Percentiles rank a stretch among this genome's conserved stretches.
phyloP scores from a whole-genome alignment of 2,888 invertebrate genomes.

The Amphipyra berbera region DNA sequence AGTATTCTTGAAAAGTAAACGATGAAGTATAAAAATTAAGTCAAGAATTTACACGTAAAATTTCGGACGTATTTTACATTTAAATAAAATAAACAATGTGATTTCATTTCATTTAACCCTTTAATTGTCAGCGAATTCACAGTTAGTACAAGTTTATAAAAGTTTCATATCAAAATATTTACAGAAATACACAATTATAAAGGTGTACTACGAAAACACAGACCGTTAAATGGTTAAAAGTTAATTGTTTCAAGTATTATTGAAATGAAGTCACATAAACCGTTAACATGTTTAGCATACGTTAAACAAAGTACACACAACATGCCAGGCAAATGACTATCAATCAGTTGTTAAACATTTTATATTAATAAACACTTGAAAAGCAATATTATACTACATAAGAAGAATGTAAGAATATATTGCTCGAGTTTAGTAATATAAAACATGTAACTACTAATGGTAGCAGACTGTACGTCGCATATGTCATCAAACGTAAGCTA shows the following conservation, averaged over 20 bases:
- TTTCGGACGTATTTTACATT: slow-evolving; percentile 73
- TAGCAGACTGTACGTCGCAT: slow-evolving; percentile 4
- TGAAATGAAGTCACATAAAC: slow-evolving; percentile 67
- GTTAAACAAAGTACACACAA: slow-evolving; percentile 33
- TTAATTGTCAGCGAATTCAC: slow-evolving; percentile 8
- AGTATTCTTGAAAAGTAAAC: slow-evolving; percentile 65
- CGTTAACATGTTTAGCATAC: slow-evolving; percentile 38
- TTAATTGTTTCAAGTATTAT: slow-evolving; percentile 27
- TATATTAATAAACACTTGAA: slow-evolving; percentile 21
- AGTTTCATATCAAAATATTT: slow-evolving; percentile 20
- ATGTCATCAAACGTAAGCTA: slow-evolving; percentile 66
- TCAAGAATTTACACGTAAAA: slow-evolving; percentile 73
- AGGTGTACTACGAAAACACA: slow-evolving; percentile 17
- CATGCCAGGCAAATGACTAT: slow-evolving; percentile 12
- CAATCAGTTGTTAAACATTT: slow-evolving; percentile 20
- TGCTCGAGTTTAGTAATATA: slow-evolving; percentile 18
- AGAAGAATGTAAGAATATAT: slow-evolving; percentile 15
- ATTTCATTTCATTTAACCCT: slow-evolving; percentile 71
- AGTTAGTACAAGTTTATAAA: slow-evolving; percentile 25
- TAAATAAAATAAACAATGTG: slow-evolving; percentile 68
- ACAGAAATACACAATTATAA: slow-evolving; percentile 31
- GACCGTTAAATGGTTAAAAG: slow-evolving; percentile 25
- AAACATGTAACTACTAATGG: slow-evolving; percentile 22
- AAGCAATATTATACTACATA: slow-evolving; percentile 19
- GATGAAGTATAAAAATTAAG: slow-evolving; percentile 63